phyloP scores from a whole-genome alignment of 1,140 invertebrate species.

The Panulirus ornatus region DNA sequence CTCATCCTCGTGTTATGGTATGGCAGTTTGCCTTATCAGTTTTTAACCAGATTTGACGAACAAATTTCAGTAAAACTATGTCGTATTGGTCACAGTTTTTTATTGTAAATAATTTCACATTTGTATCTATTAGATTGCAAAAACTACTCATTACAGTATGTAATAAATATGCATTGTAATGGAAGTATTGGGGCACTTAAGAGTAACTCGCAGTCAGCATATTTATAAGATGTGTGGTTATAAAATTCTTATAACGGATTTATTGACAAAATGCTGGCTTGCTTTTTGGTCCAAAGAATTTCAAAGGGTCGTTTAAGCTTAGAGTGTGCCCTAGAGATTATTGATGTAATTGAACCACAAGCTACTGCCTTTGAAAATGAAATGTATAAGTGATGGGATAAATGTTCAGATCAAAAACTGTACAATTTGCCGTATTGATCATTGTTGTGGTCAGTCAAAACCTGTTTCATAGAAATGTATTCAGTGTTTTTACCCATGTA shows the following conservation, averaged over 20 bases:
- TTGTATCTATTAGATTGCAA: slow-evolving; percentile 45
- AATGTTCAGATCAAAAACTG: slow-evolving; percentile 28
- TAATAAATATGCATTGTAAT: not conserved
- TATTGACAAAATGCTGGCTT: not conserved
- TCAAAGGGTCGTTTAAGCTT: not conserved
- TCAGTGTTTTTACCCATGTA: slow-evolving; percentile 70
- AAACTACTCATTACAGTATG: slow-evolving; percentile 25
- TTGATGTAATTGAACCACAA: not conserved
- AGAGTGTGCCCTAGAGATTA: not conserved
- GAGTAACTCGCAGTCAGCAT: no score
- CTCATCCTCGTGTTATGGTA: slow-evolving; percentile 50
- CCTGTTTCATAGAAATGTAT: slow-evolving; percentile 46
- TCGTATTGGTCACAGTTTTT: slow-evolving; percentile 44
- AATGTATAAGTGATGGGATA: slow-evolving; percentile 8
- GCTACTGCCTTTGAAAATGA: not conserved
- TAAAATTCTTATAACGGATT: not conserved
- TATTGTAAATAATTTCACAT: slow-evolving; percentile 58
- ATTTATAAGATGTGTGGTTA: no score
- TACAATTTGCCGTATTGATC: slow-evolving; percentile 35
- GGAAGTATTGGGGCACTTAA: not conserved
- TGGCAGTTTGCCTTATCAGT: slow-evolving; percentile 40
- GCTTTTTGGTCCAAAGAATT: not conserved
- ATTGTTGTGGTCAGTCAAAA: slow-evolving; percentile 61
- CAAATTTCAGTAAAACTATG: slow-evolving; percentile 5
- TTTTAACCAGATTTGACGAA: slow-evolving; percentile 35